Evolutionary conservation across 2,113 vertebrate genomes (phyloP).

Genomic region (Etheostoma cragini): DNA sequence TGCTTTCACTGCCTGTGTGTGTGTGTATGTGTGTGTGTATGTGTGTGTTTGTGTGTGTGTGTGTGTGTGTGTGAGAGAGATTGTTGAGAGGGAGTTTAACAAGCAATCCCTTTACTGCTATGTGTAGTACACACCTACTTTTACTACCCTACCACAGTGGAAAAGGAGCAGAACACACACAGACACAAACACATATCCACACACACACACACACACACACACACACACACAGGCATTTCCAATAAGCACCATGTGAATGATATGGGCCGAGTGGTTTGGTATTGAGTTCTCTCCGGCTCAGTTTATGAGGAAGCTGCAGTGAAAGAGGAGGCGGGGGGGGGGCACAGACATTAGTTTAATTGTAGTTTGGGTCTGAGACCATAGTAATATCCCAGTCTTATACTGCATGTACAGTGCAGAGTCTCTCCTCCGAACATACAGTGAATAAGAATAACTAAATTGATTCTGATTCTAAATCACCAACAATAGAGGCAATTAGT

Average conservation of each 20-base stretch:
- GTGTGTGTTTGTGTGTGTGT: conserved; percentile 33
- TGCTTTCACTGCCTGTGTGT: conserved; percentile 10
- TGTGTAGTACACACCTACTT: conserved; percentile 76
- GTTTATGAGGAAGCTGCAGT: conserved; percentile 75
- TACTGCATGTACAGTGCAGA: neutral
- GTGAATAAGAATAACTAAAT: neutral
- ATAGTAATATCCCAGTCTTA: neutral
- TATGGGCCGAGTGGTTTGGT: conserved; percentile 64
- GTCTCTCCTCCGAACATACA: neutral
- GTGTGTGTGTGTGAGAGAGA: conserved; percentile 40
- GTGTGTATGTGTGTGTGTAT: conserved; percentile 8
- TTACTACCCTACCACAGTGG: conserved; percentile 71
- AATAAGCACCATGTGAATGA: conserved; percentile 74
- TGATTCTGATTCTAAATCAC: no score
- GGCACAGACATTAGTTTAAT: conserved; percentile 58
- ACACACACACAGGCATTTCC: conserved; percentile 25
- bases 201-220: conserved; percentile 28
- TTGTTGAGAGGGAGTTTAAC: conserved; percentile 73
- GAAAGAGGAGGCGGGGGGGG: neutral
- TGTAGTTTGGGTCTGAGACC: conserved; percentile 37
- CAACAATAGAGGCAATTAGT: neutral
- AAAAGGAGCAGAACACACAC: conserved; percentile 26
- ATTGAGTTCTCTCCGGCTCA: conserved; percentile 73
- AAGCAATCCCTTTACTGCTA: conserved; percentile 79
- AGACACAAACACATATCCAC: conserved; percentile 13